Base-by-base conservation (phyloP, 2,888 invertebrate species). In the Parapristionchus giblindavisi region DNA sequence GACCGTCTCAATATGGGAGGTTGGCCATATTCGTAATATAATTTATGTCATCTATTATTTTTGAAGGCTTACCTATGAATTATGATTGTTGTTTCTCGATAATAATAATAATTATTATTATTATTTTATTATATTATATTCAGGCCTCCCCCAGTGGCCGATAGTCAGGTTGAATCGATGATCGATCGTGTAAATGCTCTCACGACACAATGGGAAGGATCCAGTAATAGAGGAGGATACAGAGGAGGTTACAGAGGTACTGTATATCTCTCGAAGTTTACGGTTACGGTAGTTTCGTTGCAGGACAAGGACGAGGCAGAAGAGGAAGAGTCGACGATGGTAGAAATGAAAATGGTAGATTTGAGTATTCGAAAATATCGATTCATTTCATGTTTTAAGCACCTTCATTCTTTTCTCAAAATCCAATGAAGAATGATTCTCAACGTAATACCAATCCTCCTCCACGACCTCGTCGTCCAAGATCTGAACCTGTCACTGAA, bases 141-240 rank as follows among this genome's bases (percentile, higher is more conserved):
- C n/a, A n/a, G n/a, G n/a, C n/a, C 43, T 43, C 43, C 63, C 36
- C 63, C 63, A 32, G 48, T 65, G 63, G 48, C 29, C n/a, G 63
- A 65, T 21, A 29, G 43, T 43, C 63, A 65, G 43, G 40, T 65
- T 11, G 63, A 65, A 29, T 65, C 63, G 29, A 65, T 65, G 63
- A 32, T 65, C 63, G 63, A 65, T 65, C 63, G 63, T 43, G 63
- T 43, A 21, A 65, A 65, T 17, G 43, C 63, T 29, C 43, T 65
- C 24, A 43, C 63, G 1, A 21, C 43, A n/a, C 63, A 65, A 32
- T 65, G 63, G 43, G 43, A 65, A n/a, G 63, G 63, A 65, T 40
- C 43, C 40, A 40, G 48, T 27, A 65, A 43, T n/a, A 38, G 61
- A 61, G 61, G 61, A 63, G 63, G 63, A 29, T n/a, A n/a, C n/a